These are phyloP conservation scores for Micronisus gabar DNA, from an alignment of 2,113 vertebrate species.

Conservation along the genomic window DNA sequence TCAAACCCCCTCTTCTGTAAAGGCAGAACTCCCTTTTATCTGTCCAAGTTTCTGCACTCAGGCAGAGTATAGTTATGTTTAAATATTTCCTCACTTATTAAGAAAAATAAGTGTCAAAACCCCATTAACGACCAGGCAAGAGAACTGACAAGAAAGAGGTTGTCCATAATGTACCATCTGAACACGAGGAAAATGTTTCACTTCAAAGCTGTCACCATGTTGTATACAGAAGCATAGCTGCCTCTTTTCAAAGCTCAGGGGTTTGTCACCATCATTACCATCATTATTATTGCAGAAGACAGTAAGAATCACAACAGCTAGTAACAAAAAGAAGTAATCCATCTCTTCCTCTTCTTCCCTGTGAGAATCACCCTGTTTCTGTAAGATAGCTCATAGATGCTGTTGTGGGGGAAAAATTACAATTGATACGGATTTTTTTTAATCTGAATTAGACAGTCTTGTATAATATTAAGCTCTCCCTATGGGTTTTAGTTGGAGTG, in stretches of 20 bases:
- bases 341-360: background rate
- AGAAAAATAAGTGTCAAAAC: background rate
- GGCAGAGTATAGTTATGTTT: background rate
- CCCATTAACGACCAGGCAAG: background rate
- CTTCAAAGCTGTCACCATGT: background rate
- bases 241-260: slow-evolving; percentile 2
- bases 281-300: background rate
- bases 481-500: background rate
- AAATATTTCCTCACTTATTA: background rate
- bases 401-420: background rate
- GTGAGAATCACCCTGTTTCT: background rate
- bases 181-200: background rate
- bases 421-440: background rate
- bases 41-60: background rate
- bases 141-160: slow-evolving; percentile 7
- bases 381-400: background rate
- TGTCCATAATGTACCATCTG: background rate
- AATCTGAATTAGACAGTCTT: background rate
- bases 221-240: background rate
- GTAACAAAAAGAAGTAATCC: background rate
- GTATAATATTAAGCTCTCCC: background rate
- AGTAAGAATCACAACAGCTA: background rate
- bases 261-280: background rate
- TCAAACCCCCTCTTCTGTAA: background rate
- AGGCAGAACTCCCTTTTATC: background rate